Evolutionary conservation across 2,888 invertebrate species (phyloP), one percentile per base, ranked within the genome.

Genomic region (Scaptomyza reducta): DNA sequence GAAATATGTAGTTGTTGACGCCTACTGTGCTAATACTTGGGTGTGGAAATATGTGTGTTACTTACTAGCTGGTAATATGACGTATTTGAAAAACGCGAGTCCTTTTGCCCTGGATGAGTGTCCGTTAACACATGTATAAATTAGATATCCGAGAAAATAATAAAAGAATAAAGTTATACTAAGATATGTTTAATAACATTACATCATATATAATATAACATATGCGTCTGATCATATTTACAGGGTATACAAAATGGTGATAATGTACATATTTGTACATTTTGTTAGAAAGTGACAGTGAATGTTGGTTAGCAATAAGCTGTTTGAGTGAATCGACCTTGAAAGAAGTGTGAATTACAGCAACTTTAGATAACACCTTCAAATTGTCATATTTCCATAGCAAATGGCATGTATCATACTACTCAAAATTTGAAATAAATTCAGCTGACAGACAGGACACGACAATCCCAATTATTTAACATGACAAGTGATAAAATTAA

Each of bases 1-100:
- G 84, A 85, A 87, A 85, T 87, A 73, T 88, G 85, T 84, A 87
- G 88, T 85, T 85, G 87, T 87, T 88, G 86, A 84, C 78, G 78
- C 88, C 87, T 76, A 78, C 86, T 82, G 70, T 57, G 69, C 72
- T 79, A n/a, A n/a, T 68, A 74, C 79, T 85, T 64, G 38, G 63
- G 33, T 46, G 62, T n/a, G 18, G 16, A 29, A 59, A 46, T 56
- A 62, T 56, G 51, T 71, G 58, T 53, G 51, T 18, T 55, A 44
- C 53, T 55, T 42, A 50, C 33, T 46, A 44, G 44, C 53, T 51
- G 55, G 1, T 47, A 47, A 62, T 62, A 41, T 57, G 42, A 33
- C 57, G 25, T 44, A n/a, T 31, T 56, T 41, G 13, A 31, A 22
- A 38, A 42, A 35, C 44, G 33, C 10, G 18, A 49, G 38, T 33